These are phyloP conservation scores for Grallaria varia DNA, from an alignment of 2,113 vertebrate genomes.

Conservation along the genomic window DNA sequence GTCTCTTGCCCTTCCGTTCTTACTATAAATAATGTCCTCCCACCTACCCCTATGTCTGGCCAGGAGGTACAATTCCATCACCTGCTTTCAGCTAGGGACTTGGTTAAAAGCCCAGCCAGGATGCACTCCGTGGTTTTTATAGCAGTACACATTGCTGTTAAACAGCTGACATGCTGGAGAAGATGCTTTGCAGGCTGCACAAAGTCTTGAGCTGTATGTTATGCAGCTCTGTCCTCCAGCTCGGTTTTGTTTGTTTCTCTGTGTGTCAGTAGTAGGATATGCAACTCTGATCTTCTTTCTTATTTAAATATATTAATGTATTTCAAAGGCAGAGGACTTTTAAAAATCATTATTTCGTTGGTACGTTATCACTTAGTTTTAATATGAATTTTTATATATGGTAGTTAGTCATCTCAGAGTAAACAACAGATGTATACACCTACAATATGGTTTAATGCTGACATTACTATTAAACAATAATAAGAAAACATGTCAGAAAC, in stretches of 20 bases:
- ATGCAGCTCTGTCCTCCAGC: constrained; percentile 4
- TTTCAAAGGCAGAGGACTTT: constrained; percentile 45
- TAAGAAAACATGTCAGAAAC: constrained; percentile 77
- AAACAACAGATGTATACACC: constrained; percentile 79
- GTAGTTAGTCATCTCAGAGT: constrained; percentile 71
- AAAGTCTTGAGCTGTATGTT: constrained; percentile 1
- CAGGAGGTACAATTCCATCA: not conserved
- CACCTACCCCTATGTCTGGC: not conserved
- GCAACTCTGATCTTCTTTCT: not conserved
- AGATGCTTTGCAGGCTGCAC: not conserved
- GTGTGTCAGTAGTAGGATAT: not conserved
- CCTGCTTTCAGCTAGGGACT: not conserved
- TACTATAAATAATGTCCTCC: not conserved
- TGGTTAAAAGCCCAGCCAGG: constrained; percentile 20
- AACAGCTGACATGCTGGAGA: constrained; percentile 15
- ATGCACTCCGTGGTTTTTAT: not conserved
- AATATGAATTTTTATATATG: constrained; percentile 59
- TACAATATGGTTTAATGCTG: constrained; percentile 75
- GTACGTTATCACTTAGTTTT: constrained; percentile 60
- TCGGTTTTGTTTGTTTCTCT: constrained; percentile 15
- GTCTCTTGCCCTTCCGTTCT: not conserved
- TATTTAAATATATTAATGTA: constrained; percentile 50
- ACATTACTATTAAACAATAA: constrained; percentile 72
- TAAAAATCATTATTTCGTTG: constrained; percentile 34
- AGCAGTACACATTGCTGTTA: not conserved